Percentiles rank a stretch among this genome's conserved stretches.
Evolutionary conservation across 2,888 invertebrate genomes (phyloP).

Genomic region (Pandemis cinnamomeana): DNA sequence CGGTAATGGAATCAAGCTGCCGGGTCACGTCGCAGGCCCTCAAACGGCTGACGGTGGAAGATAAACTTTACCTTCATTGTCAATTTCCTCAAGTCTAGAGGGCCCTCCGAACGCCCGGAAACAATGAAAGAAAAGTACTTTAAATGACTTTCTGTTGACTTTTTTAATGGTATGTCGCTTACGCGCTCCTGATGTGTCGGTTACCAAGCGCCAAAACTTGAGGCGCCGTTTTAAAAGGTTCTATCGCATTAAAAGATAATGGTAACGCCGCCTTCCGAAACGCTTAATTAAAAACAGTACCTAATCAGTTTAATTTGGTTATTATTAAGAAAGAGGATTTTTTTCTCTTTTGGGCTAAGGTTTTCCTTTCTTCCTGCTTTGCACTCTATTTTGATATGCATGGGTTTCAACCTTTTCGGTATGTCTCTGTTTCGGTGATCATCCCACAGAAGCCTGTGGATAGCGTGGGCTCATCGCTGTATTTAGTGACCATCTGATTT

Average conservation of each 20-base stretch:
- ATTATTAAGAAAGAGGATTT: neutral
- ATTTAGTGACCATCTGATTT: too few relatives aligned
- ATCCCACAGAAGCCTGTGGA: too few relatives aligned
- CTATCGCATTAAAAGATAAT: neutral
- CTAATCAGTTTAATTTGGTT: neutral
- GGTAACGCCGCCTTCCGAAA: neutral
- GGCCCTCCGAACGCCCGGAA: constrained; percentile 70
- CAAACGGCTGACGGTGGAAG: constrained; percentile 78
- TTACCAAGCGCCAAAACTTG: constrained; percentile 16
- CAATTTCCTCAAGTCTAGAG: constrained; percentile 79
- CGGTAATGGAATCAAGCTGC: constrained; percentile 73
- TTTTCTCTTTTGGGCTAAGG: too few relatives aligned
- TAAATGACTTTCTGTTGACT: constrained; percentile 72
- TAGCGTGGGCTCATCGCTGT: too few relatives aligned
- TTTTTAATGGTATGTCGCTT: constrained; percentile 70
- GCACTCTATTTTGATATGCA: too few relatives aligned
- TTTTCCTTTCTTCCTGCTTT: too few relatives aligned
- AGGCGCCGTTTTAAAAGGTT: constrained; percentile 21
- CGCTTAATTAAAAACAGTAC: neutral
- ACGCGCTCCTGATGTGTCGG: constrained; percentile 54
- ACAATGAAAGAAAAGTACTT: constrained; percentile 80
- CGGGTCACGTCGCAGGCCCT: constrained; percentile 76
- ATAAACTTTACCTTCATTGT: constrained; percentile 83
- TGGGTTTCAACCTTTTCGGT: too few relatives aligned
- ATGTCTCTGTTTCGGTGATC: too few relatives aligned